Percentiles rank a stretch among this genome's conserved stretches.
Conservation (phyloP, 2,888 invertebrate species). For the Tolmerus cingulatus region DNA sequence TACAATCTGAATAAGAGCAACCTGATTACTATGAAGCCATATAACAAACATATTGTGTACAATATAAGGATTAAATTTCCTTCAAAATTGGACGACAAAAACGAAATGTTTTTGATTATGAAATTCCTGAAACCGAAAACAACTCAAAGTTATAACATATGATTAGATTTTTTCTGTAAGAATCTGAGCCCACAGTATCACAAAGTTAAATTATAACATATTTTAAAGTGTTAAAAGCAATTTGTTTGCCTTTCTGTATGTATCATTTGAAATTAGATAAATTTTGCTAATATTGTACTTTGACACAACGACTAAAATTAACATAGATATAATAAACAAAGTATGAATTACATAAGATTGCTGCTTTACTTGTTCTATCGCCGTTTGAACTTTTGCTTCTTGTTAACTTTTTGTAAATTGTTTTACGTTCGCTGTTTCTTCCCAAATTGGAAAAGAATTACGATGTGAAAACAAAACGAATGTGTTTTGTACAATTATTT, state of each 20-base stretch:
- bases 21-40: too few species aligned
- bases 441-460: not conserved
- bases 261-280: not conserved
- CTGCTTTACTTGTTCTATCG: not conserved
- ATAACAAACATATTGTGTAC: too few species aligned
- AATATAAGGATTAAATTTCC: too few species aligned
- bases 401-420: not conserved
- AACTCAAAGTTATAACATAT: too few species aligned
- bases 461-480: not conserved
- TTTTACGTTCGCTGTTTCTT: not conserved
- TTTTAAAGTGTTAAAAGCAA: not conserved
- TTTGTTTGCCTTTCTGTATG: not conserved
- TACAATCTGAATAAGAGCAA: too few species aligned
- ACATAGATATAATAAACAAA: not conserved
- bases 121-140: too few species aligned
- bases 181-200: not conserved
- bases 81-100: not conserved
- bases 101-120: too few species aligned
- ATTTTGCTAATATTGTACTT: not conserved
- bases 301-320: not conserved
- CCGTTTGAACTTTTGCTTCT: not conserved
- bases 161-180: not conserved
- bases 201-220: too few species aligned
- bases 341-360: not conserved
- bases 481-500: not conserved